phyloP scores from a whole-genome alignment of 1,140 invertebrate species.

The Zaprionus kolodkinae region DNA sequence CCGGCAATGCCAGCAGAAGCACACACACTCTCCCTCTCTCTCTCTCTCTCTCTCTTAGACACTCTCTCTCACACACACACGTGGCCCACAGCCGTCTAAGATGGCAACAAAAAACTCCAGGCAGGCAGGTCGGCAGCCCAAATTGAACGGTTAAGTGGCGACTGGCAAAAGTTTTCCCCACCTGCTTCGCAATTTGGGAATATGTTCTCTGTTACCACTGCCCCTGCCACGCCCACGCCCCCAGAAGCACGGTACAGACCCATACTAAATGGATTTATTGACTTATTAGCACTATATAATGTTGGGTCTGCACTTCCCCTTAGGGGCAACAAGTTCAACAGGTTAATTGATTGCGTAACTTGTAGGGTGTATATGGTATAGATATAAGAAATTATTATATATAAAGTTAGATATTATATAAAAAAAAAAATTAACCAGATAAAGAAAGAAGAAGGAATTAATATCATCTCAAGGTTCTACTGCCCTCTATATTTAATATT shows the following conservation, averaged over 20 bases:
- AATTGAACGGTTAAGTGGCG: slow-evolving; percentile 72
- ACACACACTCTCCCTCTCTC: slow-evolving; percentile 22
- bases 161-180: slow-evolving; percentile 31
- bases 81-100: background rate
- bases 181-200: slow-evolving; percentile 15
- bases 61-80: background rate
- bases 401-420: too few species aligned
- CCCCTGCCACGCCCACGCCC: too few species aligned
- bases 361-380: background rate
- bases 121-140: slow-evolving; percentile 47
- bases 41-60: slow-evolving; percentile 15
- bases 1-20: slow-evolving; percentile 14
- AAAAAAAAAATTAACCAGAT: too few species aligned
- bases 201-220: background rate
- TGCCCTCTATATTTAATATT: too few species aligned
- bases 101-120: slow-evolving; percentile 28
- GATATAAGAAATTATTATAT: too few species aligned
- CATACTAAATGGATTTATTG: slow-evolving; percentile 61
- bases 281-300: slow-evolving; percentile 55
- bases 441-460: too few species aligned
- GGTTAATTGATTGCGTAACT: slow-evolving; percentile 24
- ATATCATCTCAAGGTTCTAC: too few species aligned
- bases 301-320: background rate
- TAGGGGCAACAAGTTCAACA: background rate
- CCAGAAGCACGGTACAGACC: too few species aligned